Percentiles rank a stretch among this genome's conserved stretches.
phyloP scores from a whole-genome alignment of 2,888 invertebrate genomes.

The Chalcis sispes region DNA sequence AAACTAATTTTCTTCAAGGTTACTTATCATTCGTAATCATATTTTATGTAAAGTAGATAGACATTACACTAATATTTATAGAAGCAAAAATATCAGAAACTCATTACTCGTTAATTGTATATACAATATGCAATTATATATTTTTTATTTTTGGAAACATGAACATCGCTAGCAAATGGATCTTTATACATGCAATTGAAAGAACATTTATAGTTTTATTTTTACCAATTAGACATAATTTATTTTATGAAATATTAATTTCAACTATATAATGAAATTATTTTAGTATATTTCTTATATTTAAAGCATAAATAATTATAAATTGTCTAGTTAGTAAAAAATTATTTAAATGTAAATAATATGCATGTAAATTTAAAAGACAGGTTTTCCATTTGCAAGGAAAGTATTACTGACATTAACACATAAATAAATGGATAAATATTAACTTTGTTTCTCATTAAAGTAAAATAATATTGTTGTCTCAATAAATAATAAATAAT shows the following conservation, averaged over 20 bases:
- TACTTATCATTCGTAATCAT: too few species aligned
- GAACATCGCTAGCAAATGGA: conserved; percentile 13
- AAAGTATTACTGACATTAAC: conserved; percentile 8
- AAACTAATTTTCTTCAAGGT: too few species aligned
- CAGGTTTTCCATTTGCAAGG: conserved; percentile 11
- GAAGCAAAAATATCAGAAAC: too few species aligned
- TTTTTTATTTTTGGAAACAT: background rate
- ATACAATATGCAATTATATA: conserved; percentile 19
- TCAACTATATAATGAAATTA: too few species aligned
- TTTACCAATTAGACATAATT: conserved; percentile 8
- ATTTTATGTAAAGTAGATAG: too few species aligned
- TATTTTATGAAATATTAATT: background rate
- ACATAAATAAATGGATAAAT: conserved; percentile 19
- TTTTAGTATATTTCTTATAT: background rate
- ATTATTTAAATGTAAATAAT: background rate
- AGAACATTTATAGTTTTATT: background rate
- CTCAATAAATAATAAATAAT: background rate
- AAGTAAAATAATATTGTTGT: conserved; percentile 13
- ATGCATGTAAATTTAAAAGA: conserved; percentile 9
- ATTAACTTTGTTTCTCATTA: conserved; percentile 2
- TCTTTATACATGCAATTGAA: conserved; percentile 32
- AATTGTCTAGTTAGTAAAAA: conserved; percentile 11
- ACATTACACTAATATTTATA: too few species aligned
- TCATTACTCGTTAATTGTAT: background rate
- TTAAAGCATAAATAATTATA: background rate